Base-by-base conservation (phyloP, 2,888 invertebrate genomes). In the Globia sparganii region DNA sequence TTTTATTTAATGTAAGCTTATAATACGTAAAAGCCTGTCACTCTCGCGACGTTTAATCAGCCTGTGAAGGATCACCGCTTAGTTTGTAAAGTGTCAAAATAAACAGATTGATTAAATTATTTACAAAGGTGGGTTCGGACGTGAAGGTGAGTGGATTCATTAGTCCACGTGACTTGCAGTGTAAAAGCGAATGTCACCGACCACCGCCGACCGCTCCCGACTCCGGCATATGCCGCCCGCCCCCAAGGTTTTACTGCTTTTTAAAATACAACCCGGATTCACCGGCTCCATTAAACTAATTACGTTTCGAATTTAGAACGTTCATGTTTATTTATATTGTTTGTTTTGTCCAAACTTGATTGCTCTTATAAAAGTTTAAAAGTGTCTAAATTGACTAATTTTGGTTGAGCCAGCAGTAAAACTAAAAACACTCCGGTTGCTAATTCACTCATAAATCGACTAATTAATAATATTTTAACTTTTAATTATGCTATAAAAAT, bases 81-180 rank as follows among this genome's bases (percentile, higher is more conserved):
- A 91, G 91, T 92, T 92, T 93, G 91, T 91, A 88, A 91, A 90
- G 92, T 92, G 93, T 93, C 92, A 93, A 92, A 92, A 93, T 92
- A 93, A 93, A 93, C 91, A 91, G 90, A 92, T 93, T 93, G 91
- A 93, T 94, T 93, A 91, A 94, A 92, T 94, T 93, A 94, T 93
- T 91, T 91, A 93, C 91, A 92, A 91, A 91, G 91, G 90, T 87
- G 86, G 87, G 84, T 85, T 88, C 87, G 89, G 88, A 90, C 89
- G 89, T 89, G 88, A 85, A 90, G 89, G 89, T 91, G 92, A 95
- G 93, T 94, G 92, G 91, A 92, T 94, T 94, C 95, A 95, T 95
- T 95, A 96, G 91, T 89, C 87, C 94, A 94, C 94, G 94, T 96
- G 96, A 95, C 96, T 95, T 95, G 95, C 95, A 94, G 90, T 79